A percentile compares a stretch with the other conserved stretches of the same genome.
Evolutionary conservation across 1,140 invertebrate genomes (phyloP).

Genomic region (Tetragnatha versicolor): DNA sequence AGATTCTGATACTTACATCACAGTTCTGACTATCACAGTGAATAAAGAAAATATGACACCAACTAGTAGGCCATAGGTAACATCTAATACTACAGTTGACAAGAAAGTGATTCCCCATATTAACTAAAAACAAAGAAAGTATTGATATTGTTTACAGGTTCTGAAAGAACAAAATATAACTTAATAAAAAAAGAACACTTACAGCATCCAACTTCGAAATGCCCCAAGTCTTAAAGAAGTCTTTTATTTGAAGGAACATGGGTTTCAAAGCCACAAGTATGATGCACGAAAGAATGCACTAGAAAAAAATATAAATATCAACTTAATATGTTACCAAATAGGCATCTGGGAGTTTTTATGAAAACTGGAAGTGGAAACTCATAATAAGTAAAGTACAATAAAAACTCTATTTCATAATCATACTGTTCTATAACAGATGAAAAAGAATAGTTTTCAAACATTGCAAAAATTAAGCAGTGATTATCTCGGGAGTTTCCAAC

Average conservation of each 20-base stretch:
- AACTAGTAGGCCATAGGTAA: conserved; percentile 67
- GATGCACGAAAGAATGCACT: conserved; percentile 67
- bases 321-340: too few relatives aligned
- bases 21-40: conserved; percentile 66
- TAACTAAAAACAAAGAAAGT: conserved; percentile 60
- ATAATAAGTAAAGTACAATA: too few relatives aligned
- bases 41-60: conserved; percentile 67
- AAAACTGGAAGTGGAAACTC: too few relatives aligned
- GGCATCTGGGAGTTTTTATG: too few relatives aligned
- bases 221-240: conserved; percentile 63
- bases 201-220: conserved; percentile 65
- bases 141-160: not conserved
- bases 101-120: conserved; percentile 70
- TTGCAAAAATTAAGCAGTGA: too few relatives aligned
- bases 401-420: too few relatives aligned
- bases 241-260: conserved; percentile 65
- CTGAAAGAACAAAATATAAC: not conserved
- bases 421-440: too few relatives aligned
- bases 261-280: conserved; percentile 67
- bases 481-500: too few relatives aligned
- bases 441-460: too few relatives aligned
- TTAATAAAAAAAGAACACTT: conserved; percentile 56
- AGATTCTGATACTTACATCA: conserved; percentile 61
- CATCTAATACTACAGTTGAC: conserved; percentile 67
- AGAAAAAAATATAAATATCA: too few relatives aligned